Percentiles rank a stretch among this genome's conserved stretches.
Evolutionary conservation across 1,140 invertebrate species (phyloP).

Genomic region (Thaumatotibia leucotreta): DNA sequence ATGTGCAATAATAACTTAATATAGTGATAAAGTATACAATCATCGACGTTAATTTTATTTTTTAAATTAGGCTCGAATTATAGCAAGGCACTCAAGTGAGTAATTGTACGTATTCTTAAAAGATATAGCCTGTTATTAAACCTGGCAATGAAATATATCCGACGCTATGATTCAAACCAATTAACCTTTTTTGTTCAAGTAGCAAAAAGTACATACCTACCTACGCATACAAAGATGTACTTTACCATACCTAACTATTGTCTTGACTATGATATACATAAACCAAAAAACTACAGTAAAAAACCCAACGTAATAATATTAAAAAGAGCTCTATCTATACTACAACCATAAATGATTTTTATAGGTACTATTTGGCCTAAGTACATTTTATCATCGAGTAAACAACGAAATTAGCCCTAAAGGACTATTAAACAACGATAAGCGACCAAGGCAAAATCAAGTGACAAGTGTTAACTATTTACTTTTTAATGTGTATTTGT

Average conservation of each 20-base stretch:
- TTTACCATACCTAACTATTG: neutral
- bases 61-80: too few relatives aligned
- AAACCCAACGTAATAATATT: neutral
- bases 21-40: too few relatives aligned
- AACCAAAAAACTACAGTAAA: neutral
- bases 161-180: neutral
- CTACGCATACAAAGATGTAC: neutral
- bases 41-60: too few relatives aligned
- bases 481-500: neutral
- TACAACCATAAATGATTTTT: neutral
- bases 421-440: neutral
- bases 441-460: neutral
- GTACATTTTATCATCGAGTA: neutral
- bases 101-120: neutral
- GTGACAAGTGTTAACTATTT: neutral
- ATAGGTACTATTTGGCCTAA: neutral
- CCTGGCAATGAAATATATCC: neutral
- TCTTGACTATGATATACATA: neutral
- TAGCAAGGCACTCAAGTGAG: neutral
- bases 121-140: neutral
- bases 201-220: neutral
- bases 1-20: too few relatives aligned
- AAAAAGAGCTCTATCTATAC: neutral
- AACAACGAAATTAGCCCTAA: neutral
- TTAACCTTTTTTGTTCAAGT: neutral